These are phyloP conservation scores for Andrena flavipes DNA, from an alignment of 2,888 invertebrate genomes.

Conservation along the genomic window DNA sequence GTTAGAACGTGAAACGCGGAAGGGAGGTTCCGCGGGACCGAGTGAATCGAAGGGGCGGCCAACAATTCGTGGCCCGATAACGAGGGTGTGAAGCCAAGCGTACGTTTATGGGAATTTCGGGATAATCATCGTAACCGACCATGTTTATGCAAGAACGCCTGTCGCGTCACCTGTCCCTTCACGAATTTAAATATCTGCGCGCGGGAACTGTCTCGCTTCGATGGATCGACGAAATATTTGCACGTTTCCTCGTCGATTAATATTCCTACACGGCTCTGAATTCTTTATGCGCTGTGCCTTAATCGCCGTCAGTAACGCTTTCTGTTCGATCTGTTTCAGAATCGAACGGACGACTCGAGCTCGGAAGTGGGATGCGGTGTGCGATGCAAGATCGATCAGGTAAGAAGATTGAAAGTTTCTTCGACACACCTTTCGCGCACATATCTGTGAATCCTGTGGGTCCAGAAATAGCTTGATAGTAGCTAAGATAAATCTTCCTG, in stretches of 20 bases:
- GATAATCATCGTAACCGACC: slow-evolving; percentile 47
- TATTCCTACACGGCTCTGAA: not conserved
- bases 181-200: slow-evolving; percentile 34
- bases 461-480: not conserved
- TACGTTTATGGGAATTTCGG: slow-evolving; percentile 70
- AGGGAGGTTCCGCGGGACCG: slow-evolving; percentile 39
- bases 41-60: slow-evolving; percentile 17
- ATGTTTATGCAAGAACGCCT: slow-evolving; percentile 47
- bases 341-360: slow-evolving; percentile 89
- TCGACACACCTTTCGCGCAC: no score
- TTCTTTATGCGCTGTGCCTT: not conserved
- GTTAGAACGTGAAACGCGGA: slow-evolving; percentile 35
- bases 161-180: slow-evolving; percentile 48
- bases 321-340: slow-evolving; percentile 86
- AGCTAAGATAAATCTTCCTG: not conserved
- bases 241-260: not conserved
- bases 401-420: slow-evolving; percentile 79
- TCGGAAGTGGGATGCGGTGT: slow-evolving; percentile 90
- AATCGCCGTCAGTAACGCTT: not conserved
- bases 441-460: not conserved
- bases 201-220: not conserved
- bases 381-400: slow-evolving; percentile 91
- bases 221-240: not conserved
- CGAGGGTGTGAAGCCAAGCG: slow-evolving; percentile 76
- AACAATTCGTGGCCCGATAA: slow-evolving; percentile 15